Evolutionary conservation across 2,797 vertebrate genomes (phyloP).

Genomic region (Mormyrops attenuatus): DNA sequence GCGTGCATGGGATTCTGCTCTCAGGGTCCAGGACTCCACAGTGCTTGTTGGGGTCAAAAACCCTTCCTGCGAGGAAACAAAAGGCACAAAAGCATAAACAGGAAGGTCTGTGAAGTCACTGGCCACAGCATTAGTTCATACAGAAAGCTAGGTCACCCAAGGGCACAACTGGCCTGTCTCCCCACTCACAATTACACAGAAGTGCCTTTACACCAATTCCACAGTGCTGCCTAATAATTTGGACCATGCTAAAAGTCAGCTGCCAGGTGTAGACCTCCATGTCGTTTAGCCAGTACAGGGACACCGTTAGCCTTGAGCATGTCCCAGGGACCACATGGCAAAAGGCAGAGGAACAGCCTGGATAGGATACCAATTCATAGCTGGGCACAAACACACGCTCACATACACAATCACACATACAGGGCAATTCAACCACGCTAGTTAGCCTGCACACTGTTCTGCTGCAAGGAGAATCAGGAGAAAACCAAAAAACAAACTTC

Average conservation of each 20-base stretch:
- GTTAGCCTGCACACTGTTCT: not conserved
- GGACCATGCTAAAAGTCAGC: not conserved
- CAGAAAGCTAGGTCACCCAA: not conserved
- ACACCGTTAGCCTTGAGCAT: not conserved
- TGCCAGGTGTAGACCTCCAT: not conserved
- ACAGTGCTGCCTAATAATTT: not conserved
- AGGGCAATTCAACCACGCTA: not conserved
- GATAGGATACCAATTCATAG: not conserved
- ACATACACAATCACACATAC: not conserved
- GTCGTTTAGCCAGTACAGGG: not conserved
- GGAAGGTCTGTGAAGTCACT: not conserved
- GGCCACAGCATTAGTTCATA: not conserved
- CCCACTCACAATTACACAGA: not conserved
- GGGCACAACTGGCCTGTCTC: not conserved
- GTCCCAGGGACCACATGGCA: not conserved
- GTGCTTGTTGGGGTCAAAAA: conserved; percentile 98
- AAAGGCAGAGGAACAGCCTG: not conserved
- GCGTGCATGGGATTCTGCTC: conserved; percentile 89
- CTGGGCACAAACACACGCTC: not conserved
- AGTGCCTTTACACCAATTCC: not conserved
- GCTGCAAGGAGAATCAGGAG: not conserved
- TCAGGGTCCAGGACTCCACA: conserved; percentile 96
- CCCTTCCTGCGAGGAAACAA: conserved; percentile 68
- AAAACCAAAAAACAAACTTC: not conserved
- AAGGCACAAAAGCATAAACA: not conserved